Conservation (phyloP, 2,797 vertebrate species). For the Huso huso region DNA sequence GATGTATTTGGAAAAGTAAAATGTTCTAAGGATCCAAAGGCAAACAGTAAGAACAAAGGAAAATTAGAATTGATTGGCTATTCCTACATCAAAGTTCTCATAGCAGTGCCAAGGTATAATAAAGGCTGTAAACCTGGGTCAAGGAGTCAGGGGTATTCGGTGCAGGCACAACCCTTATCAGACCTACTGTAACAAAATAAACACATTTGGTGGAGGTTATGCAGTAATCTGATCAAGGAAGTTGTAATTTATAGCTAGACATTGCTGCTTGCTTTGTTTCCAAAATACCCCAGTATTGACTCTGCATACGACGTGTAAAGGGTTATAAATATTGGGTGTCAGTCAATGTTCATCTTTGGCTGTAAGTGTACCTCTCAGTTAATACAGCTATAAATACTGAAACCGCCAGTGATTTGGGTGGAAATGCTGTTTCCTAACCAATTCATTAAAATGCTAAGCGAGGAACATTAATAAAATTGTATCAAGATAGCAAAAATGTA, state of each 20-base stretch:
- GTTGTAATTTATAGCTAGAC: slow-evolving; percentile 38
- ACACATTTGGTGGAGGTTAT: slow-evolving; percentile 41
- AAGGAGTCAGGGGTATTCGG: slow-evolving; percentile 30
- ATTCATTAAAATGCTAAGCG: too few species aligned
- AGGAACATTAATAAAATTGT: too few species aligned
- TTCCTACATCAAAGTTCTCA: slow-evolving; percentile 45
- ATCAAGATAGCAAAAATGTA: too few species aligned
- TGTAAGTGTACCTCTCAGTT: too few species aligned
- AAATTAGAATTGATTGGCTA: slow-evolving; percentile 22
- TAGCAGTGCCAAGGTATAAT: slow-evolving; percentile 53
- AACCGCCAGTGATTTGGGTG: too few species aligned
- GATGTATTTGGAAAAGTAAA: slow-evolving; percentile 23
- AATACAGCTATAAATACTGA: too few species aligned
- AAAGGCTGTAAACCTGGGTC: slow-evolving; percentile 15
- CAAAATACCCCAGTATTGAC: slow-evolving; percentile 42
- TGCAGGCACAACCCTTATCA: slow-evolving; percentile 37
- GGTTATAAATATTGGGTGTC: too few species aligned
- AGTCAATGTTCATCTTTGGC: too few species aligned
- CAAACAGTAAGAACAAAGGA: slow-evolving; percentile 36
- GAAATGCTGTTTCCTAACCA: too few species aligned
- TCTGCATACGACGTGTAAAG: not conserved
- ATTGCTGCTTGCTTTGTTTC: slow-evolving; percentile 20
- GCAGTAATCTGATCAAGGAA: slow-evolving; percentile 53
- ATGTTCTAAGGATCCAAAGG: slow-evolving; percentile 11
- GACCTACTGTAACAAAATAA: slow-evolving; percentile 44